Conservation (phyloP, 35 echinoderm and acorn worm genomes). For the Anneissia japonica region DNA sequence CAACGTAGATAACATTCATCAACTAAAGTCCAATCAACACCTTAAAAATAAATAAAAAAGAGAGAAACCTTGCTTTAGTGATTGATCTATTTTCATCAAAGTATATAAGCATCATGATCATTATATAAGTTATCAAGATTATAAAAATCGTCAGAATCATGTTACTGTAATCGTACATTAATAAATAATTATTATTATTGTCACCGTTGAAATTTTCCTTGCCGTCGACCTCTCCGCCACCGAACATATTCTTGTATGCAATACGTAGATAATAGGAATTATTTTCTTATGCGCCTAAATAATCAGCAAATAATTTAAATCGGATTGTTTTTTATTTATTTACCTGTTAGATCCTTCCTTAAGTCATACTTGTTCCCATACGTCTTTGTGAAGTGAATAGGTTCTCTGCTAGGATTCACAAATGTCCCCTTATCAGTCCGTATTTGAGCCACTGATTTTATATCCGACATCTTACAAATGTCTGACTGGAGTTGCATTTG, state of each 20-base stretch:
- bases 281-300: too few relatives aligned
- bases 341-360: constrained; percentile 24
- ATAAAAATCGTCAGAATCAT: background rate
- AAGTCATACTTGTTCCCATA: constrained; percentile 44
- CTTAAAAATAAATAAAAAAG: constrained; percentile 4
- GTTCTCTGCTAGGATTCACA: constrained; percentile 18
- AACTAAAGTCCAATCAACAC: constrained; percentile 45
- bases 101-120: background rate
- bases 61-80: background rate
- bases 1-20: constrained; percentile 30
- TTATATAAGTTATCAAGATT: background rate
- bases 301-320: too few relatives aligned
- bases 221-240: background rate
- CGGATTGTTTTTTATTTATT: too few relatives aligned
- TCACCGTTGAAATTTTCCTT: background rate
- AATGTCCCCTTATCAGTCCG: background rate
- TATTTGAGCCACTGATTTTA: background rate
- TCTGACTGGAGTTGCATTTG: constrained; percentile 5
- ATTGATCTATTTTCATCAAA: background rate
- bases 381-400: constrained; percentile 33
- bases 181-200: background rate
- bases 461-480: background rate
- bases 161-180: background rate
- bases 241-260: background rate
- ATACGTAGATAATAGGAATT: too few relatives aligned